phyloP scores from a whole-genome alignment of 2,797 vertebrate species.

The Nothura maculosa region DNA sequence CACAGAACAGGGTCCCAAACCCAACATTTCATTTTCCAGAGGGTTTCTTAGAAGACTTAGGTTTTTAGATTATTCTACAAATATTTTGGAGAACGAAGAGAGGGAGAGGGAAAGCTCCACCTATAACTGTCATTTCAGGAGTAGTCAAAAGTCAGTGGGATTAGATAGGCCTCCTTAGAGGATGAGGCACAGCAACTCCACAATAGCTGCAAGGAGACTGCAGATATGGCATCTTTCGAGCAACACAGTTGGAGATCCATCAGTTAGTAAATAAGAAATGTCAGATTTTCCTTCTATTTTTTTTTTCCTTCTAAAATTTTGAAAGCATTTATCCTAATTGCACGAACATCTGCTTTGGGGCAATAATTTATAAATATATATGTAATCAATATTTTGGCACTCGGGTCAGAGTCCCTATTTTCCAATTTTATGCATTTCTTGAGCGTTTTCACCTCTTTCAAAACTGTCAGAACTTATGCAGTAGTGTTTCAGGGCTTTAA shows the following conservation, averaged over 20 bases:
- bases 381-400: background rate
- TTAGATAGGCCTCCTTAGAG: background rate
- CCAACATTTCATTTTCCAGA: background rate
- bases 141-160: background rate
- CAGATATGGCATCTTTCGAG: accelerated
- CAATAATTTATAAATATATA: background rate
- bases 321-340: background rate
- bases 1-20: background rate
- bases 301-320: background rate
- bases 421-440: background rate
- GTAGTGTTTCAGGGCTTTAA: background rate
- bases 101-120: accelerated
- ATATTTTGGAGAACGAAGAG: accelerated
- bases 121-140: background rate
- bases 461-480: background rate
- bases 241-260: background rate
- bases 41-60: background rate
- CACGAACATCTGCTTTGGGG: too few relatives aligned
- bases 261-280: background rate
- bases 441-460: background rate
- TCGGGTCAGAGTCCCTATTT: background rate
- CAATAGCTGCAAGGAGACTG: background rate
- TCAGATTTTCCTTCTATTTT: background rate
- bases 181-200: background rate
- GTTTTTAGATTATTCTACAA: background rate